These are phyloP conservation scores for Laticauda laticaudata DNA, from an alignment of 2,113 vertebrate species.

Conservation along the genomic window DNA sequence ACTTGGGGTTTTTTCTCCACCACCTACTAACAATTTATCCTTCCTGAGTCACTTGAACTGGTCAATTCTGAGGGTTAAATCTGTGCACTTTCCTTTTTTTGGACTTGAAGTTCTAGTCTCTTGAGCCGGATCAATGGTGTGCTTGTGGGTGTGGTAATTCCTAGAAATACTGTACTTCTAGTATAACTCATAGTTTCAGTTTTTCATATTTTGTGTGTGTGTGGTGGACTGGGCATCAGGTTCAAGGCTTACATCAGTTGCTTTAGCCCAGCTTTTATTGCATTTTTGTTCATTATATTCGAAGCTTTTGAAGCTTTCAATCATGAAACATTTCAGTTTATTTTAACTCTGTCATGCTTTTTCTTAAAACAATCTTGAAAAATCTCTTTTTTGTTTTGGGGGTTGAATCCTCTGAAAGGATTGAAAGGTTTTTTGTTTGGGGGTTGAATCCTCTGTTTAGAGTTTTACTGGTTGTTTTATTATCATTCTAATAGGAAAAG, in stretches of 20 bases:
- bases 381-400: neutral
- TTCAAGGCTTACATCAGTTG: neutral
- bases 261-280: neutral
- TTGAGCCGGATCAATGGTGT: neutral
- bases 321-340: conserved; percentile 20
- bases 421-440: neutral
- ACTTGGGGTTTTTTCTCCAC: neutral
- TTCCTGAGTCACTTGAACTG: neutral
- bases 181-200: neutral
- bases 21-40: neutral
- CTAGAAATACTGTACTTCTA: neutral
- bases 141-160: neutral
- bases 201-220: neutral
- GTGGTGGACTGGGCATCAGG: neutral
- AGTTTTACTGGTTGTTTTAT: neutral
- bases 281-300: conserved; percentile 14
- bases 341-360: neutral
- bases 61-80: neutral
- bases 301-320: neutral
- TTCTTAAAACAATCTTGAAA: neutral
- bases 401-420: neutral
- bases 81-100: neutral
- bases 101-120: neutral
- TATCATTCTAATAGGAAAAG: neutral
- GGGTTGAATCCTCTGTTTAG: neutral